Evolutionary conservation across 2,888 invertebrate genomes (phyloP).

Genomic region (Euphydryas editha): DNA sequence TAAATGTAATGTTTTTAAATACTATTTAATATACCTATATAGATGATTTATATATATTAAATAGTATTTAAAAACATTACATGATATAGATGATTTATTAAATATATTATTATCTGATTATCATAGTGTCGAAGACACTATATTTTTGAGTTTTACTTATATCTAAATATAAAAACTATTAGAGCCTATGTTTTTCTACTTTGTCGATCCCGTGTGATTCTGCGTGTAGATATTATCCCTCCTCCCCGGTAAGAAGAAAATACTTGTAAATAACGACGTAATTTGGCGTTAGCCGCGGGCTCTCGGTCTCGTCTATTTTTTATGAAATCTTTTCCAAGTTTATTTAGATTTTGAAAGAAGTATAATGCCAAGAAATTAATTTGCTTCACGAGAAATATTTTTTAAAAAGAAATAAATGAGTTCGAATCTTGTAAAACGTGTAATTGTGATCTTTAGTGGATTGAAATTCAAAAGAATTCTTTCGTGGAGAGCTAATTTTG

Average conservation of each 20-base stretch:
- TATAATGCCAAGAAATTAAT: slow-evolving; percentile 79
- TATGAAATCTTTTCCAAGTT: slow-evolving; percentile 77
- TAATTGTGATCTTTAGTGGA: slow-evolving; percentile 75
- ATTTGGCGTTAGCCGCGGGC: slow-evolving; percentile 78
- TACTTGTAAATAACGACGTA: slow-evolving; percentile 79
- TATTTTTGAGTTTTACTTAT: no score
- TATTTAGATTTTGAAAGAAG: slow-evolving; percentile 79
- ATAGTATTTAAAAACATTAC: no score
- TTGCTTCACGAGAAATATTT: slow-evolving; percentile 75
- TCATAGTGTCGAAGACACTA: no score
- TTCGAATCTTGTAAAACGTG: slow-evolving; percentile 71
- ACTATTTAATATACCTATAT: no score
- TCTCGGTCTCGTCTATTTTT: slow-evolving; percentile 65
- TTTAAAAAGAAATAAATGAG: slow-evolving; percentile 70
- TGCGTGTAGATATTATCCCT: slow-evolving; percentile 38
- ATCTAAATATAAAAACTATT: slow-evolving; percentile 21
- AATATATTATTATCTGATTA: no score
- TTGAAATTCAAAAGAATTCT: slow-evolving; percentile 65
- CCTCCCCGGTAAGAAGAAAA: slow-evolving; percentile 50
- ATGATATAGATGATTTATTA: no score
- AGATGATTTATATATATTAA: no score
- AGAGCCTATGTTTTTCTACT: slow-evolving; percentile 28
- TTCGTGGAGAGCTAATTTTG: slow-evolving; percentile 54
- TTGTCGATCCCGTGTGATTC: slow-evolving; percentile 35
- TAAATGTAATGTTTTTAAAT: no score